Evolutionary conservation across 2,888 invertebrate species (phyloP).

Genomic region (Linnaemya tessellans): DNA sequence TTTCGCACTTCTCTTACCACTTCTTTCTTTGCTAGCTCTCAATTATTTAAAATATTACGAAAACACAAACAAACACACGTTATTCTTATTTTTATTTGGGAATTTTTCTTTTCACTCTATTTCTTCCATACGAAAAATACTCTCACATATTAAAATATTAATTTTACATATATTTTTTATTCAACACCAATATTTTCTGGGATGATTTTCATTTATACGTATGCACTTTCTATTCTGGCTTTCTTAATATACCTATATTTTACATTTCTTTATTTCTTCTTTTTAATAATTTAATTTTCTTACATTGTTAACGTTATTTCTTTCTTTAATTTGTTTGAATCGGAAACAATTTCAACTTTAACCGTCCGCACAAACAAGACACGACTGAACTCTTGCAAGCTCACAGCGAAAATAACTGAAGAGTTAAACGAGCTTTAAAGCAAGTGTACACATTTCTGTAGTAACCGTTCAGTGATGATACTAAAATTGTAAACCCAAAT

Average conservation of each 20-base stretch:
- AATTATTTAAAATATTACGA: slow-evolving; percentile 44
- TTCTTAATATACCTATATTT: neutral
- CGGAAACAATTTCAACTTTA: slow-evolving; percentile 8
- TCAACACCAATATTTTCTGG: slow-evolving; percentile 56
- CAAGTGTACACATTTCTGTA: slow-evolving; percentile 73
- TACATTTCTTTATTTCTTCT: slow-evolving; percentile 16
- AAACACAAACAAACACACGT: slow-evolving; percentile 42
- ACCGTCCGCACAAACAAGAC: slow-evolving; percentile 44
- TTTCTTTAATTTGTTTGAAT: slow-evolving; percentile 39
- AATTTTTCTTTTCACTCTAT: slow-evolving; percentile 49
- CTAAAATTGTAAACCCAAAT: neutral
- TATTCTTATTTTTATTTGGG: slow-evolving; percentile 39
- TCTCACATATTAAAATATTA: slow-evolving; percentile 43
- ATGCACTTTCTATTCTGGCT: slow-evolving; percentile 25
- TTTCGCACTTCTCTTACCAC: slow-evolving; percentile 67
- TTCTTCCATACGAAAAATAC: slow-evolving; percentile 36
- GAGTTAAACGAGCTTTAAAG: slow-evolving; percentile 72
- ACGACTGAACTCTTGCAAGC: slow-evolving; percentile 75
- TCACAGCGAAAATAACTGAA: slow-evolving; percentile 77
- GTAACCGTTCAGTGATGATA: slow-evolving; percentile 32
- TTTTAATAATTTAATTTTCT: slow-evolving; percentile 34
- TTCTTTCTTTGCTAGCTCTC: slow-evolving; percentile 44
- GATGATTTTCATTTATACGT: slow-evolving; percentile 24
- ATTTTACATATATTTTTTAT: slow-evolving; percentile 49
- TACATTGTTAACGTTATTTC: slow-evolving; percentile 53